These are phyloP conservation scores for Halictus quadricinctus DNA, from an alignment of 2,888 invertebrate species.

Conservation along the genomic window DNA sequence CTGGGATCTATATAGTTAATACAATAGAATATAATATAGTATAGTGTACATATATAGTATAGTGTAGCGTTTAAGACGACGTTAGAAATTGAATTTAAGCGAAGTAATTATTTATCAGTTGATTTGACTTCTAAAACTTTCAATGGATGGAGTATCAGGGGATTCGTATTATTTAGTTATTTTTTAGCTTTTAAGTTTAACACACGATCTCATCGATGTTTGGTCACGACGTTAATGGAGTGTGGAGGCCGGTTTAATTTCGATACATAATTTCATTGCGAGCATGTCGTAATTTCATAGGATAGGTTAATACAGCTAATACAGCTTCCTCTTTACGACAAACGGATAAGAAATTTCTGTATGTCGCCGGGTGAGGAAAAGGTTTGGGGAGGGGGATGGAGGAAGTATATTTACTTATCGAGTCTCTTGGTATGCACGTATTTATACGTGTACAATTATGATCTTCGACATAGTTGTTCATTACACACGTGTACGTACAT, in stretches of 20 bases:
- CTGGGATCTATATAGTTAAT: slow-evolving; percentile 47
- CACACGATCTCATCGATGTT: slow-evolving; percentile 42
- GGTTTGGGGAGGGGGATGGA: slow-evolving; percentile 42
- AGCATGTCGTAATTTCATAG: slow-evolving; percentile 46
- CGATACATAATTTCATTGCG: slow-evolving; percentile 68
- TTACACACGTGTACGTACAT: slow-evolving; percentile 28
- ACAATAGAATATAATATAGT: slow-evolving; percentile 11
- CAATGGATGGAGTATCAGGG: slow-evolving; percentile 39
- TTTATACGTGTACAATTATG: slow-evolving; percentile 55
- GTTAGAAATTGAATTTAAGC: slow-evolving; percentile 45
- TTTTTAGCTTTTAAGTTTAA: slow-evolving; percentile 50
- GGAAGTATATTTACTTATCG: background rate
- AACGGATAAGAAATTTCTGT: slow-evolving; percentile 62
- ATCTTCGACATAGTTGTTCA: slow-evolving; percentile 52
- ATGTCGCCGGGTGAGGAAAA: slow-evolving; percentile 77
- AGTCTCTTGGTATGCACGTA: slow-evolving; percentile 49
- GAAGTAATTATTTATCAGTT: slow-evolving; percentile 36
- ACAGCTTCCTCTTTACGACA: slow-evolving; percentile 72
- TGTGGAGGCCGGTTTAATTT: slow-evolving; percentile 19
- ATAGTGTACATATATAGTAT: slow-evolving; percentile 15
- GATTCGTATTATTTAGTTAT: slow-evolving; percentile 54
- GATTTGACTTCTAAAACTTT: slow-evolving; percentile 34
- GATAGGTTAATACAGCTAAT: slow-evolving; percentile 41
- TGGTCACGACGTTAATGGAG: slow-evolving; percentile 29
- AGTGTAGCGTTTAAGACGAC: slow-evolving; percentile 61